A percentile compares a stretch with the other conserved stretches of the same genome.
These are phyloP conservation scores for Chitala chitala DNA, from an alignment of 2,113 vertebrate species.

Conservation along the genomic window DNA sequence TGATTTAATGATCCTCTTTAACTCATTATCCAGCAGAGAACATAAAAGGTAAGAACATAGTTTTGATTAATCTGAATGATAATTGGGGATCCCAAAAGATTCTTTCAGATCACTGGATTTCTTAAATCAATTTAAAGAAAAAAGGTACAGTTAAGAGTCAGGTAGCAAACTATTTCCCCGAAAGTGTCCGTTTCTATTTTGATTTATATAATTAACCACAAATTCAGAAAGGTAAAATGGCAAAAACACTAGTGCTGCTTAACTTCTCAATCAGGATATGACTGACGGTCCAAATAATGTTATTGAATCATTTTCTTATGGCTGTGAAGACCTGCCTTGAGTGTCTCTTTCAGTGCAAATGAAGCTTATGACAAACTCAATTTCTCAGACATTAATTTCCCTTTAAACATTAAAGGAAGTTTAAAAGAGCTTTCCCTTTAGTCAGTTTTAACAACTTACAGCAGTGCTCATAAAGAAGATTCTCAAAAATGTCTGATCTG, in stretches of 20 bases:
- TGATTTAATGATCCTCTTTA: no score
- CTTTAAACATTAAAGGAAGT: not conserved
- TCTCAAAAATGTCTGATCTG: not conserved
- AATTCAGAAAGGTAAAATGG: no score
- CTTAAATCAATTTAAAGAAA: not conserved
- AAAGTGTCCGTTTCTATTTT: slow-evolving; percentile 29
- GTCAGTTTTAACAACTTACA: not conserved
- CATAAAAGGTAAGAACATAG: no score
- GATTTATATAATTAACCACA: no score
- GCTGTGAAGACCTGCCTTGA: not conserved
- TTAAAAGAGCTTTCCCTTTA: not conserved
- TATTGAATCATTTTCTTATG: not conserved
- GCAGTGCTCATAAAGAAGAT: not conserved
- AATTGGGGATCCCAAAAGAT: not conserved
- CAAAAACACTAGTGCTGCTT: no score
- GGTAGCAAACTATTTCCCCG: not conserved
- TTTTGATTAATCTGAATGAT: no score
- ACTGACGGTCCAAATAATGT: not conserved
- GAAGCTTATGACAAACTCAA: not conserved
- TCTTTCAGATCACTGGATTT: not conserved
- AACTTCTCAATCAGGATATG: not conserved
- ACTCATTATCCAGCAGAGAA: no score
- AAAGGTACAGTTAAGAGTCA: no score
- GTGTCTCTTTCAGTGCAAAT: not conserved
- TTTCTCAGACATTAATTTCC: slow-evolving; percentile 4